phyloP scores from a whole-genome alignment of 2,888 invertebrate species.

The Dicyrtomina minuta region DNA sequence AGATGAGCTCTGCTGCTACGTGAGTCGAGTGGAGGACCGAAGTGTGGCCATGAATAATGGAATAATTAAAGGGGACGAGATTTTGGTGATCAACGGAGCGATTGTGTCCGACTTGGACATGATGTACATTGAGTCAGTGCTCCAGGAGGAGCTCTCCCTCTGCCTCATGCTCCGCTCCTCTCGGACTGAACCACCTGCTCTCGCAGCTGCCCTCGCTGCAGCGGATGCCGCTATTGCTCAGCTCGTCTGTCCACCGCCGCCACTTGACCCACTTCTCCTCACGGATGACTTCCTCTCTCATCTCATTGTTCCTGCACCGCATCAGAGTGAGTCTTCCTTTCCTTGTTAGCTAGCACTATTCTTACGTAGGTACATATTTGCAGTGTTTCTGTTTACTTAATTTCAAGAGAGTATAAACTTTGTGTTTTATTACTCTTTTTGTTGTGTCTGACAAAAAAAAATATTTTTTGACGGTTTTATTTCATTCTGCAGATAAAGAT shows the following conservation, averaged over 20 bases:
- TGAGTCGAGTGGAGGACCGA: slow-evolving; percentile 92
- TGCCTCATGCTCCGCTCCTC: slow-evolving; percentile 95
- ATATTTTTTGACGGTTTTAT: no score
- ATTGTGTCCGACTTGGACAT: slow-evolving; percentile 98
- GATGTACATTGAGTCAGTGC: slow-evolving; percentile 96
- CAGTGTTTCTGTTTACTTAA: background rate
- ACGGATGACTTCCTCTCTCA: slow-evolving; percentile 95
- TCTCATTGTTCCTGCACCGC: slow-evolving; percentile 93
- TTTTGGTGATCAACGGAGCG: slow-evolving; percentile 97
- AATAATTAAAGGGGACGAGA: slow-evolving; percentile 95
- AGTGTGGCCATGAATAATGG: slow-evolving; percentile 96
- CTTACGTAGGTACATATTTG: background rate
- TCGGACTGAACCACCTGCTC: slow-evolving; percentile 75
- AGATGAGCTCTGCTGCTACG: slow-evolving; percentile 95
- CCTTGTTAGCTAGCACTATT: no score
- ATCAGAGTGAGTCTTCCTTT: slow-evolving; percentile 74
- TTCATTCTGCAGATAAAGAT: slow-evolving; percentile 54
- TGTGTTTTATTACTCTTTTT: no score
- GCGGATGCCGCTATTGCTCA: slow-evolving; percentile 54
- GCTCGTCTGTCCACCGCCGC: slow-evolving; percentile 93
- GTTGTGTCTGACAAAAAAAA: no score
- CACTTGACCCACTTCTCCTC: slow-evolving; percentile 87
- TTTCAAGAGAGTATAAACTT: no score
- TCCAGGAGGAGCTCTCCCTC: slow-evolving; percentile 89
- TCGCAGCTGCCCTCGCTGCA: slow-evolving; percentile 51